Evolutionary conservation across 2,113 vertebrate species (phyloP), one percentile per base, ranked within the genome.

Genomic region (Apteryx mantelli): DNA sequence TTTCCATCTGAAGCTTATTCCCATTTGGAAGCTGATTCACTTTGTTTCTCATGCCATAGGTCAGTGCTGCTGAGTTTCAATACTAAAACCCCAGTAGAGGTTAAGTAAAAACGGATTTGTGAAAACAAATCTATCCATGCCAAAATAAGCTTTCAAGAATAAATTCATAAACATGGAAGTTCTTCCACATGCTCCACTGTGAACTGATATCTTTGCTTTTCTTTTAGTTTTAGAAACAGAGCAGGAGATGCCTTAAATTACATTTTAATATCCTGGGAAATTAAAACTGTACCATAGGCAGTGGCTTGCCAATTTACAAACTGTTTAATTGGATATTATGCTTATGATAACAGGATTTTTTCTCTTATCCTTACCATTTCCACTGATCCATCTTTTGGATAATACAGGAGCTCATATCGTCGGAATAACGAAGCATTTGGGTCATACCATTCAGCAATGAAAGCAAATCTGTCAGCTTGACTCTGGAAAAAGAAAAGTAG

Each of bases 361-460:
- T 30, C 3, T 76, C 60, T 87, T 30, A 69, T 36, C 79, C 86
- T 97, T 98, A 99, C 99, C 99, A 99, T 99, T 98, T 99, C 99
- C 88, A 99, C 98, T 7, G 99, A 98, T 88, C 98, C 96, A 97
- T 99, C 99, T 86, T 97, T 99, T 22, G 99, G 99, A 90, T 99
- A 99, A 98, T 97, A 99, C 46, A 99, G 97, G 61, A 99, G 99
- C 44, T 99, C 99, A 61, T 99, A 99, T 64, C 98, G 98, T 25
- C 99, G 98, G 48, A 99, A 97, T 70, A 99, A 98, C 15, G 98
- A 97, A 60, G 99, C 99, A 66, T 97, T 98, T 15, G 99, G 98
- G 96, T 99, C 99, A 70, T 98, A 99, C 99, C 99, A 99, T 95
- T 99, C 99, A 42, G 98, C 96, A 64, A 99, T 98, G 95, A 99